Base-by-base conservation (phyloP, 1,140 invertebrate species). In the Megathymus violae region DNA sequence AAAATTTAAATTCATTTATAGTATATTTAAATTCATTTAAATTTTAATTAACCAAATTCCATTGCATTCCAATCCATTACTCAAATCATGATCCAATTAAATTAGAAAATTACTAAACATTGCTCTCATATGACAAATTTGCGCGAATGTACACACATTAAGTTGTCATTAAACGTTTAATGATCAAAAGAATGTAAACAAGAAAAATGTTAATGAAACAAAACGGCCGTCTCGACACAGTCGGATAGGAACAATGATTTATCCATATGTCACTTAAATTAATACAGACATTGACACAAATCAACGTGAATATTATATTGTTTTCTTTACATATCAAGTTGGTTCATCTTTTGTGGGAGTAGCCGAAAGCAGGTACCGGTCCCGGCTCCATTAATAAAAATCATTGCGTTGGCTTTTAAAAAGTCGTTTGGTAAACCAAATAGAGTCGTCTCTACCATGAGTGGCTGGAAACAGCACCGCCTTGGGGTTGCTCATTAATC, bases 261-360 rank as follows among this genome's bases (percentile, higher is more conserved):
- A 67, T 75, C 68, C 71, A 78, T 62, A 80, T 68, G 74, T 71
- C 81, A 65, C 51, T 56, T 76, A 75, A 72, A 86, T 84, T 79
- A 81, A 88, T 88, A 75, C 63, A 88, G 77, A 81, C 74, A 84
- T 86, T 85, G 79, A 78, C 72, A 74, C 66, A 82, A 79, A 78
- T 78, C 76, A 75, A 68, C 70, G 77, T 78, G 72, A 70, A 71
- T 74, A 74, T 64, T 64, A 68, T 73, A 78, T 82, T 74, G 65
- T 82, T 72, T 74, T 64, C 68, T 78, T 72, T 72, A 76, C 69
- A 70, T 78, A 71, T 62, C 54, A 51, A 46, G 47, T 66, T 60
- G 64, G 77, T 72, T 66, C 70, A 67, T 62, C 75, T 78, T 82
- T 81, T 80, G 74, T 82, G 67, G 75, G 75, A 74, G 82, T 84